Conservation (phyloP, 2,797 vertebrate species). For the Microctenopoma stevenorrisi region DNA sequence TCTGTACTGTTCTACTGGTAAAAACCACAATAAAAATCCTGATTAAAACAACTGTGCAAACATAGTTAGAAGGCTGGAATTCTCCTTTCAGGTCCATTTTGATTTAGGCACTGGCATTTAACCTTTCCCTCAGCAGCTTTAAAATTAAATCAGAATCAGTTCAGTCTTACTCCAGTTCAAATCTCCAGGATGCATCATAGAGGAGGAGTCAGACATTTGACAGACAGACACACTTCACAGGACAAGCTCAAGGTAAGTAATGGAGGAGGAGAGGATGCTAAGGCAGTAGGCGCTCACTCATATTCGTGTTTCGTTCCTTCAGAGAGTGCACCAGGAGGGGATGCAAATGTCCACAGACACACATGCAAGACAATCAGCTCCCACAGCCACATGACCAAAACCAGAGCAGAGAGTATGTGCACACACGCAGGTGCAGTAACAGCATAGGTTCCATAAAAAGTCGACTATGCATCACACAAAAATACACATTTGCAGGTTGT, state of each 20-base stretch:
- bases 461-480: neutral
- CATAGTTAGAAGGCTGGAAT: too few relatives aligned
- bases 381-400: conserved; percentile 4
- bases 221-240: conserved; percentile 58
- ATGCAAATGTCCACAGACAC: conserved; percentile 31
- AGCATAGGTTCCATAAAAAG: conserved; percentile 11
- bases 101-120: neutral
- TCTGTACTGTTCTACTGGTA: too few relatives aligned
- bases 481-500: conserved; percentile 21
- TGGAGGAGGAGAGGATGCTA: conserved; percentile 41
- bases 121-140: neutral
- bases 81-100: too few relatives aligned
- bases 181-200: conserved; percentile 52
- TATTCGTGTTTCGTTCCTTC: conserved; percentile 63
- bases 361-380: conserved; percentile 34
- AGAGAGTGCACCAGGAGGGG: conserved; percentile 24
- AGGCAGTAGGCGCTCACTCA: conserved; percentile 26
- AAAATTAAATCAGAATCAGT: conserved; percentile 9
- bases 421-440: conserved; percentile 4
- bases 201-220: conserved; percentile 65
- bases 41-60: too few relatives aligned
- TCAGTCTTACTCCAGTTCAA: conserved; percentile 55
- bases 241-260: conserved; percentile 66
- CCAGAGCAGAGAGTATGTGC: conserved; percentile 23
- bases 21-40: too few relatives aligned